These are phyloP conservation scores for pig (Sus scrofa) DNA, from an alignment of 2,113 vertebrate species.

Conservation along the genomic window DNA sequence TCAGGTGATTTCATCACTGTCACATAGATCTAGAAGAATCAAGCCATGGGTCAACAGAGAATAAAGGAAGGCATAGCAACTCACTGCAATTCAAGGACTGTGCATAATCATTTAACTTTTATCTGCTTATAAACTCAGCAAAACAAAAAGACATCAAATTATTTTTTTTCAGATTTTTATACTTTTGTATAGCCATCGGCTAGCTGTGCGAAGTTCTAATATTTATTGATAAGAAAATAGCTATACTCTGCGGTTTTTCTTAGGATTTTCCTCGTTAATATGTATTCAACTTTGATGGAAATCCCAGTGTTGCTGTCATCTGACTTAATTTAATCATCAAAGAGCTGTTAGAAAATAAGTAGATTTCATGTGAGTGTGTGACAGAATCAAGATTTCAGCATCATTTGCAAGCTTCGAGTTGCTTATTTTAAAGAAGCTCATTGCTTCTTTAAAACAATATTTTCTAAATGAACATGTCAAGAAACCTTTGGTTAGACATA, in stretches of 20 bases:
- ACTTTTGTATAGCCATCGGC: constrained; percentile 9
- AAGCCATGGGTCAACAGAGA: not conserved
- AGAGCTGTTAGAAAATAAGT: constrained; percentile 41
- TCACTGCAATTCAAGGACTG: not conserved
- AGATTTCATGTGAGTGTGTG: not conserved
- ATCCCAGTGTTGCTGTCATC: not conserved
- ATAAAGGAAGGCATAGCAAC: not conserved
- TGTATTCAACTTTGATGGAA: not conserved
- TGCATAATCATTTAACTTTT: not conserved
- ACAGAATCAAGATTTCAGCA: not conserved
- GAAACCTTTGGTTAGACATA: not conserved
- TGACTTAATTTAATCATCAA: constrained; percentile 32
- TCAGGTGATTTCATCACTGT: not conserved
- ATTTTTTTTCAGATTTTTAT: not conserved
- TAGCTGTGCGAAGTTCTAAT: not conserved
- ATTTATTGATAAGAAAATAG: not conserved
- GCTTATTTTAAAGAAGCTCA: too few relatives aligned
- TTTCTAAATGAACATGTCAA: not conserved
- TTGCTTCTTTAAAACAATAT: not conserved
- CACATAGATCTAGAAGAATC: not conserved
- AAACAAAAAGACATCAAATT: not conserved
- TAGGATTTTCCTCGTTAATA: not conserved
- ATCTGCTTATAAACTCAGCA: not conserved
- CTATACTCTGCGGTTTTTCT: not conserved
- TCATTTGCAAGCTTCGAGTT: not conserved